Conservation (phyloP, 2,797 vertebrate species). For the Etheostoma perlongum region DNA sequence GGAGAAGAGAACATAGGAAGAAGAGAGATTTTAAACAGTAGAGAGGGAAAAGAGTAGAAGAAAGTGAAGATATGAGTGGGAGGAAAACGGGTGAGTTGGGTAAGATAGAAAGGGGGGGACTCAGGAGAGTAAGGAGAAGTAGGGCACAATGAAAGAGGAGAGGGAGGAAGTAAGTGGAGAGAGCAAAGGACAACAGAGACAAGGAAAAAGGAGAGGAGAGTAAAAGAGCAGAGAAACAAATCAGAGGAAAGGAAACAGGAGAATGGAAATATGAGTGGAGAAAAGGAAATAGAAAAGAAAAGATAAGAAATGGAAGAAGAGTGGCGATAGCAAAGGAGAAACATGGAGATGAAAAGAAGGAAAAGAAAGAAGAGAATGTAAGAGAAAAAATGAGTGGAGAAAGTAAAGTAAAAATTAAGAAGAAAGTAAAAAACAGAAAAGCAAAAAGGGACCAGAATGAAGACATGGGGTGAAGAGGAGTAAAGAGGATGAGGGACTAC, state of each 20-base stretch:
- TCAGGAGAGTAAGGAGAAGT: not conserved
- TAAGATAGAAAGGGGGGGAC: not conserved
- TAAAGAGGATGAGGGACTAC: conserved; percentile 35
- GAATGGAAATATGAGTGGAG: not conserved
- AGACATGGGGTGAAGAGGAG: conserved; percentile 1
- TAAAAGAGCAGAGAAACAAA: no score
- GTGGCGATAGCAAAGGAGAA: not conserved
- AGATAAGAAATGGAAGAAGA: not conserved
- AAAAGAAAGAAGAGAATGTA: not conserved
- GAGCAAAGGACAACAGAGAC: not conserved
- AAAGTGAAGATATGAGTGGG: not conserved
- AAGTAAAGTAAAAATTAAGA: not conserved
- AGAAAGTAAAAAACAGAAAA: not conserved
- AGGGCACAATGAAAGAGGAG: not conserved
- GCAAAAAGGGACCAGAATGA: conserved; percentile 10
- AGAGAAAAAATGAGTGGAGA: not conserved
- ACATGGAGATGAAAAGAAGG: not conserved
- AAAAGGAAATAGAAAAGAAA: not conserved
- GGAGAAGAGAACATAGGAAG: not conserved
- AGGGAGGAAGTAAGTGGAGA: not conserved
- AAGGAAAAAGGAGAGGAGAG: not conserved
- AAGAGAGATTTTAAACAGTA: not conserved
- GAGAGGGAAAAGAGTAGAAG: not conserved
- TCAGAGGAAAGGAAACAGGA: not conserved
- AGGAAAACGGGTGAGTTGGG: not conserved